Conservation (phyloP, 64 coral and sea anemone genomes). For the Dendronephthya gigantea region DNA sequence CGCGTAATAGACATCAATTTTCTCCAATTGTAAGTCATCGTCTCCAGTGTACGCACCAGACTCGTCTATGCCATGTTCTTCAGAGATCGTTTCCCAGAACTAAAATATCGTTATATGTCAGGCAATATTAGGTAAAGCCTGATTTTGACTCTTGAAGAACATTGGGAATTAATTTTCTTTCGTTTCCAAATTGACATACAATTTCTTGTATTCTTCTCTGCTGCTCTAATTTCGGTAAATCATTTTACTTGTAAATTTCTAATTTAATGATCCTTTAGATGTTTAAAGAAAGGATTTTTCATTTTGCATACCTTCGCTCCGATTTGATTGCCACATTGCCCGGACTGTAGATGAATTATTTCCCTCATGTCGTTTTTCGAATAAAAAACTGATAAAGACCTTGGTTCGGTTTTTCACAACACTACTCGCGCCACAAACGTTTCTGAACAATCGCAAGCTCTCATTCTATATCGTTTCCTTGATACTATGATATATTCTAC, state of each 20-base stretch:
- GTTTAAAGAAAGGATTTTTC: too few relatives aligned
- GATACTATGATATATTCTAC: not conserved
- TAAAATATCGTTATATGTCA: not conserved
- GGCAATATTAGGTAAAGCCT: too few relatives aligned
- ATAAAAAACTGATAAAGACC: too few relatives aligned
- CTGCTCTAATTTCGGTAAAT: too few relatives aligned
- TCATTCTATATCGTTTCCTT: not conserved
- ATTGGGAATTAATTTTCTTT: too few relatives aligned
- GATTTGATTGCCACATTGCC: slow-evolving; percentile 9
- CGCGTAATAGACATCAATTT: not conserved
- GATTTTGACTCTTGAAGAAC: too few relatives aligned
- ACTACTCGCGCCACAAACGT: not conserved
- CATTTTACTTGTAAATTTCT: too few relatives aligned
- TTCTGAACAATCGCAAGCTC: not conserved
- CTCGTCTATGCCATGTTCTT: not conserved
- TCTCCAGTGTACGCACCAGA: not conserved
- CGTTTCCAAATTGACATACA: too few relatives aligned
- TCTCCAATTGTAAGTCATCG: not conserved
- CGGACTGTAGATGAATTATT: not conserved
- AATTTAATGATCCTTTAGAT: too few relatives aligned
- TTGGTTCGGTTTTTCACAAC: not conserved
- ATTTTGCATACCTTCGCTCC: not conserved
- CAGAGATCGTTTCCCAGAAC: not conserved
- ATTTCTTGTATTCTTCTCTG: too few relatives aligned
- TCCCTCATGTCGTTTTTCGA: not conserved